Percentiles rank a stretch among this genome's conserved stretches.
Evolutionary conservation across 2,888 invertebrate genomes (phyloP).

Genomic region (Xanthorhoe designata): DNA sequence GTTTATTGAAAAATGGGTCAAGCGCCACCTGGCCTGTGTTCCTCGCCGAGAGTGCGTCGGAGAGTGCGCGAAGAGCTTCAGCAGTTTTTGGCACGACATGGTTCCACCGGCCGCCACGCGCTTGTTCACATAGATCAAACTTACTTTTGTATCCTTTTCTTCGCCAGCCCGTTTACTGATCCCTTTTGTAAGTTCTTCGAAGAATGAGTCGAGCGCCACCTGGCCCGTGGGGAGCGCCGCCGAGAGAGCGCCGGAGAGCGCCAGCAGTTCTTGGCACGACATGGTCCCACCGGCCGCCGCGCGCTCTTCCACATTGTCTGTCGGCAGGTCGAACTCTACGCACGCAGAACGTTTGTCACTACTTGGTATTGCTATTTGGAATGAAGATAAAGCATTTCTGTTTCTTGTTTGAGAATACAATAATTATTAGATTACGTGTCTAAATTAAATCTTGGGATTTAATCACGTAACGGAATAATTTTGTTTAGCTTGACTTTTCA

Average conservation of each 20-base stretch:
- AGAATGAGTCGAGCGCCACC: constrained; percentile 92
- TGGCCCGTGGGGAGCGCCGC: constrained; percentile 96
- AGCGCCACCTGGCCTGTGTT: constrained; percentile 93
- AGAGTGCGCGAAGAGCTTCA: too few relatives aligned
- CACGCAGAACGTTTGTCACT: constrained; percentile 59
- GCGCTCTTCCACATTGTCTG: constrained; percentile 75
- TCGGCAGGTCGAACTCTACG: constrained; percentile 83
- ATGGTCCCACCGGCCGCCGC: constrained; percentile 86
- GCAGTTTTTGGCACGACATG: constrained; percentile 95
- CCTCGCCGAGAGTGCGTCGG: constrained; percentile 96
- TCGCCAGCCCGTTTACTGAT: constrained; percentile 83
- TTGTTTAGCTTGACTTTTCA: too few relatives aligned
- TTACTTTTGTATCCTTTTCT: constrained; percentile 74
- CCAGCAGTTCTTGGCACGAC: constrained; percentile 96
- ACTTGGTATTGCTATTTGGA: constrained; percentile 41
- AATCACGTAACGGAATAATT: too few relatives aligned
- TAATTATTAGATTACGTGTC: not conserved
- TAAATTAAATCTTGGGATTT: not conserved
- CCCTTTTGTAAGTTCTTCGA: constrained; percentile 92
- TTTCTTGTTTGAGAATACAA: not conserved
- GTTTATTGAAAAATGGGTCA: constrained; percentile 92
- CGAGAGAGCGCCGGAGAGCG: constrained; percentile 96
- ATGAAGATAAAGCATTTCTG: constrained; percentile 45
- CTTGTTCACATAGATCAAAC: constrained; percentile 62
- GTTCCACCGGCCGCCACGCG: constrained; percentile 83